Evolutionary conservation across 92 coral and sea anemone genomes (phyloP).

Genomic region (Siderastrea radians): DNA sequence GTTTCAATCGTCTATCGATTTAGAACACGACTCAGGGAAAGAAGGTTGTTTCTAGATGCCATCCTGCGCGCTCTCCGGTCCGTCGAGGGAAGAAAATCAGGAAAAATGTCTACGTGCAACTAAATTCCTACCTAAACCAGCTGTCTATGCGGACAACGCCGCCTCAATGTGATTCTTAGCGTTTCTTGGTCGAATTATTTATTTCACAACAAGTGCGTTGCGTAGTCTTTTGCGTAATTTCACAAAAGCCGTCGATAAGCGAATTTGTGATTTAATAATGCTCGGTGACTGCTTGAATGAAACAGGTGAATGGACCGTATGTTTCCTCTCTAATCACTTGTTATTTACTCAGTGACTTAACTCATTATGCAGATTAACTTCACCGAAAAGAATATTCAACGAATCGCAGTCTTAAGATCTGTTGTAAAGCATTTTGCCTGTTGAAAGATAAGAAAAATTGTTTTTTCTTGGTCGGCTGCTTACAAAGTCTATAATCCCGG

Average conservation of each 20-base stretch:
- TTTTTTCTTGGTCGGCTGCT: slow-evolving; percentile 3
- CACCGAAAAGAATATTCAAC: slow-evolving; percentile 20
- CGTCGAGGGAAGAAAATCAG: background rate
- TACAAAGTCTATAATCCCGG: background rate
- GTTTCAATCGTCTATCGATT: background rate
- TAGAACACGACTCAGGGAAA: background rate
- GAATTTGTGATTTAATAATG: slow-evolving; percentile 24
- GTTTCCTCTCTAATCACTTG: slow-evolving; percentile 46
- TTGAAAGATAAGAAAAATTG: background rate
- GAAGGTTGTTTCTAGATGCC: background rate
- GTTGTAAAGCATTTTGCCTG: background rate
- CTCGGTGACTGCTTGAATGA: slow-evolving; percentile 22
- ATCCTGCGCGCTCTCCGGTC: background rate
- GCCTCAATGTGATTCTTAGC: slow-evolving; percentile 22
- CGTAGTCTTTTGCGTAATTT: slow-evolving; percentile 18
- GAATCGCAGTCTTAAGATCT: slow-evolving; percentile 19
- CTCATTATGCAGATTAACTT: slow-evolving; percentile 54
- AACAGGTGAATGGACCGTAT: slow-evolving; percentile 33
- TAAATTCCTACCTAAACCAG: background rate
- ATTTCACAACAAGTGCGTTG: slow-evolving; percentile 21
- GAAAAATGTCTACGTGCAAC: background rate
- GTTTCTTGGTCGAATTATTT: background rate
- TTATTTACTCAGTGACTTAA: slow-evolving; percentile 47
- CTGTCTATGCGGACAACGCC: background rate
- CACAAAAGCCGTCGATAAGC: slow-evolving; percentile 5